Conservation (phyloP, 2,797 vertebrate genomes). For the Okamejei kenojei region DNA sequence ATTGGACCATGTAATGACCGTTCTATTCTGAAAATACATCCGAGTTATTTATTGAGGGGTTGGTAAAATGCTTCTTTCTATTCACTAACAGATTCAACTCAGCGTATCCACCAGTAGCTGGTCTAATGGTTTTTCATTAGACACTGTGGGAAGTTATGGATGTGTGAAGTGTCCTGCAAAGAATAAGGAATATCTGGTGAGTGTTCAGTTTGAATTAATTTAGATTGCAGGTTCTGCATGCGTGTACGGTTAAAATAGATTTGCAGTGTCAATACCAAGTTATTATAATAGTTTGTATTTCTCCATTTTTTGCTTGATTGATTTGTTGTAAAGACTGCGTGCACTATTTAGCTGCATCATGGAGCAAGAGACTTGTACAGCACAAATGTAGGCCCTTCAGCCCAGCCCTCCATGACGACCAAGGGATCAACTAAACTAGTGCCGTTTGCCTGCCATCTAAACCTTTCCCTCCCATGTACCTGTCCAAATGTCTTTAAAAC, state of each 20-base stretch:
- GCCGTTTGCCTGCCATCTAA: too few species aligned
- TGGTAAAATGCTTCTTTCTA: conserved; percentile 17
- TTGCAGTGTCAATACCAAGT: neutral
- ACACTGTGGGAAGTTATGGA: conserved; percentile 91
- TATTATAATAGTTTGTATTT: neutral
- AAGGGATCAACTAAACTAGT: too few species aligned
- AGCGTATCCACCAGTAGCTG: conserved; percentile 83
- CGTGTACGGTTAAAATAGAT: neutral
- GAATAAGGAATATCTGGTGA: conserved; percentile 83
- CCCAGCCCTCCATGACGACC: too few species aligned
- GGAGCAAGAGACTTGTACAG: too few species aligned
- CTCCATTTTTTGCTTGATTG: neutral
- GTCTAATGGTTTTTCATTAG: conserved; percentile 87
- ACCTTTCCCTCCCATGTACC: too few species aligned
- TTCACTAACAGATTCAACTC: conserved; percentile 72
- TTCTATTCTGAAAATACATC: neutral
- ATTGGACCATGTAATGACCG: too few species aligned
- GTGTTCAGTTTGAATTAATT: neutral
- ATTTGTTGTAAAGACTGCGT: neutral
- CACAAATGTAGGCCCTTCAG: too few species aligned
- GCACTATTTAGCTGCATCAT: neutral
- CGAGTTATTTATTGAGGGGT: neutral
- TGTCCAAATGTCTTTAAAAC: too few species aligned
- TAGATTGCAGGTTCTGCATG: too few species aligned
- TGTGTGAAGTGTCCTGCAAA: conserved; percentile 80